Percentiles rank a stretch among this genome's conserved stretches.
Evolutionary conservation across 2,113 vertebrate genomes (phyloP).

Genomic region (Cyanocitta stelleri): DNA sequence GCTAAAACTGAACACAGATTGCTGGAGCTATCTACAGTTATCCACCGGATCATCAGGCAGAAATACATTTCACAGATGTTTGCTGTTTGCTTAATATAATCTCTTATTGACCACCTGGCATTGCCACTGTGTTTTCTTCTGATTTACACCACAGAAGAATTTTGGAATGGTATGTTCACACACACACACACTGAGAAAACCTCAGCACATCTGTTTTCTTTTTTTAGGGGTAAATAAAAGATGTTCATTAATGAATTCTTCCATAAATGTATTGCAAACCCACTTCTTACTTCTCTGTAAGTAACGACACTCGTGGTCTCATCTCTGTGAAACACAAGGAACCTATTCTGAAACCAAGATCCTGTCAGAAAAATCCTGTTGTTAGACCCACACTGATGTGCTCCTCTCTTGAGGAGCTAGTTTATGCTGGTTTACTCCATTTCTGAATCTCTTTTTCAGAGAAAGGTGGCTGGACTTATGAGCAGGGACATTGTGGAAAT

Average conservation of each 20-base stretch:
- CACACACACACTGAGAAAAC: neutral
- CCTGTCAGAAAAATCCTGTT: neutral
- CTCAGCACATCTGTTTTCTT: neutral
- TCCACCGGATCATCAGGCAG: neutral
- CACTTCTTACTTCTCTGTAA: neutral
- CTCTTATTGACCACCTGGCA: neutral
- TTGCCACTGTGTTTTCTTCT: neutral
- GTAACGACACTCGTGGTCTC: neutral
- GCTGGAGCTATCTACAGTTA: neutral
- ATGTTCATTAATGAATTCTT: neutral
- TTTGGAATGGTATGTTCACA: neutral
- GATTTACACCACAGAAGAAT: neutral
- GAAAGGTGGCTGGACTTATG: neutral
- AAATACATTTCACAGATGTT: neutral
- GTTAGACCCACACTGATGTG: neutral
- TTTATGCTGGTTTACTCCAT: neutral
- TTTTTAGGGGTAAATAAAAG: neutral
- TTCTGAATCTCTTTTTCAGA: neutral
- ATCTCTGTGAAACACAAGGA: neutral
- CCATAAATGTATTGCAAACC: neutral
- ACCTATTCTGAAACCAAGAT: neutral
- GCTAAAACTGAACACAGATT: neutral
- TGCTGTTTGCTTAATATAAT: neutral
- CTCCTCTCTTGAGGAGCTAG: accelerated
- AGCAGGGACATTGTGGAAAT: neutral